Base-by-base conservation (phyloP, 2,888 invertebrate genomes). In the Zhengitettix transpicula region DNA sequence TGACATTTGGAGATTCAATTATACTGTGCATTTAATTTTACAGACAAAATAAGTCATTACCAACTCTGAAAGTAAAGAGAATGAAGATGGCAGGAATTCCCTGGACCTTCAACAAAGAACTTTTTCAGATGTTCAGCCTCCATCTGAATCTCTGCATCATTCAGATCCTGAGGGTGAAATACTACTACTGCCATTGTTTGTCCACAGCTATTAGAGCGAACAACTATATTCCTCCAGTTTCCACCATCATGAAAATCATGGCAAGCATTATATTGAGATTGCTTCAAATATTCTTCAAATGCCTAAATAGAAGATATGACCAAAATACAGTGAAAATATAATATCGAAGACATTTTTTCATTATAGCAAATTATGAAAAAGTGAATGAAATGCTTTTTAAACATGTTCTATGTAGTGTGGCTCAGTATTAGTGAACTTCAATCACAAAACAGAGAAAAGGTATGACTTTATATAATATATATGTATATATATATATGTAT, bases 171-270 rank as follows among this genome's bases (percentile, higher is more conserved):
- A 9, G 75, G 74, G 65, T 75, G 71, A 52, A 77, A 71, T 11
- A 73, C 70, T 16, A 74, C 70, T 15, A 73, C 71, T 12, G 70
- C 68, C 75, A 77, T 74, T 14, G 73, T 66, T 64, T 74, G 71
- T 42, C 71, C 70, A 10, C 64, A 62, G 12, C 69, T 69, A 61
- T 76, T 73, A 10, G 71, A 76, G 12, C 80, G 69, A 15, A 80
- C 73, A 1, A 74, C 70, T 56, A 79, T 63, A 66, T 72, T 72
- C 63, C 76, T 69, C 80, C 80, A 81, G 68, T 76, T 70, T 9
- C 81, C 81, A 9, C 70, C 68, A 52, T 73, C 69, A 40, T 68
- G 68, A 63, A 73, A 72, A 54, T 74, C 73, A 60, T 72, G 69
- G 66, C 73, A 77, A 3, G 72, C 70, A n/a, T 58, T 60, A 41